phyloP scores from a whole-genome alignment of 2,113 vertebrate species.

The Archilochus colubris region DNA sequence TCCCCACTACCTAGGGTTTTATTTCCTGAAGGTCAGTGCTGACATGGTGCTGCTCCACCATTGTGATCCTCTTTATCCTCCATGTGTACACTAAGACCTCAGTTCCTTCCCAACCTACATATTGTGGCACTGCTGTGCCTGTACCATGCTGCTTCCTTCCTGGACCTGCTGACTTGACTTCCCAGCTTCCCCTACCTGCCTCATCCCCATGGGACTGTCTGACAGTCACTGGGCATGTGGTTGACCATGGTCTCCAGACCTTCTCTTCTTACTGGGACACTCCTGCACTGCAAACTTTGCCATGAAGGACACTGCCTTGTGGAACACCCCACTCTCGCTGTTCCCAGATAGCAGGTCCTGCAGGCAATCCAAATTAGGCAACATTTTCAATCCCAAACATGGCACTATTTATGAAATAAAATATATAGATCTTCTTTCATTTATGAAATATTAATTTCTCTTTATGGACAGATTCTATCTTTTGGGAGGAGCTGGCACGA shows the following conservation, averaged over 20 bases:
- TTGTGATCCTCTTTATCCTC: background rate
- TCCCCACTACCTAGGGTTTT: fast-evolving
- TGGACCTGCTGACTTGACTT: background rate
- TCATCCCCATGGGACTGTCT: fast-evolving
- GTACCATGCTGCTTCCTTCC: background rate
- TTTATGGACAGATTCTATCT: background rate
- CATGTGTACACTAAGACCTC: background rate
- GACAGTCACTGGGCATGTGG: background rate
- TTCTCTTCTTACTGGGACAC: background rate
- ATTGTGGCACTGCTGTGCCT: fast-evolving
- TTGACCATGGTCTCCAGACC: background rate
- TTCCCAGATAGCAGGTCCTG: background rate
- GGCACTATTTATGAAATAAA: background rate
- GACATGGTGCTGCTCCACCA: background rate
- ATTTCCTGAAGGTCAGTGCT: background rate
- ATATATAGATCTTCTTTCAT: background rate
- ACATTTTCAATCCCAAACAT: background rate
- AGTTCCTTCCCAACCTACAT: background rate
- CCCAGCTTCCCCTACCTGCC: background rate
- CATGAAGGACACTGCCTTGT: background rate
- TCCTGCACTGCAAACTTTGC: background rate
- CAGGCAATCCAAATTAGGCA: background rate
- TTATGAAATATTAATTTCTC: background rate
- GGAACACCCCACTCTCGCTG: background rate
- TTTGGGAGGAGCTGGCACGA: background rate